A percentile compares a stretch with the other conserved stretches of the same genome.
phyloP scores from a whole-genome alignment of 1,140 invertebrate species.

The Lamellibrachia luymesi region DNA sequence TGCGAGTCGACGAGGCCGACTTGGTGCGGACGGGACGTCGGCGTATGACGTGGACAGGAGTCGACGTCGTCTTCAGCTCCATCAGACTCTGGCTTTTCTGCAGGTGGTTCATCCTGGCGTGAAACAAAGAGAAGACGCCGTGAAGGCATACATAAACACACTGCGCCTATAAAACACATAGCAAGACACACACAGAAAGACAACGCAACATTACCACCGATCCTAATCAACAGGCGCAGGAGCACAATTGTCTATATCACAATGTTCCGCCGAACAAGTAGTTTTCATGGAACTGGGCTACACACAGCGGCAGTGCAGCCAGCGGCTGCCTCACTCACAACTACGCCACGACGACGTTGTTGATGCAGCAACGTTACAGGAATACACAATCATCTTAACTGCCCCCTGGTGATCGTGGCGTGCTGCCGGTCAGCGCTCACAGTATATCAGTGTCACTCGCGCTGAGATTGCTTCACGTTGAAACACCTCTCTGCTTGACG shows the following conservation, averaged over 20 bases:
- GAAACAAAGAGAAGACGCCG: neutral
- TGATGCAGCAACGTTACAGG: neutral
- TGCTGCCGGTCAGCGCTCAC: neutral
- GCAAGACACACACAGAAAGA: neutral
- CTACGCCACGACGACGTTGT: neutral
- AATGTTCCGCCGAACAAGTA: neutral
- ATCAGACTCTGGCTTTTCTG: neutral
- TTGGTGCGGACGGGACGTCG: neutral
- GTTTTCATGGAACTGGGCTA: neutral
- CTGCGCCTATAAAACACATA: too few relatives aligned
- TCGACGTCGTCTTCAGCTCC: neutral
- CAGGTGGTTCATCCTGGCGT: neutral
- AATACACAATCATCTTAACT: slow-evolving; percentile 1
- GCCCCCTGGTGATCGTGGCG: neutral
- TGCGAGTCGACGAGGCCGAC: neutral
- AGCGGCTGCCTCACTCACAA: neutral
- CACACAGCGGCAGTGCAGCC: neutral
- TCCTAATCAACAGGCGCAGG: neutral
- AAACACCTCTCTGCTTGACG: neutral
- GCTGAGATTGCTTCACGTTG: neutral
- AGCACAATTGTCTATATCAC: neutral
- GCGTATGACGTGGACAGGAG: neutral
- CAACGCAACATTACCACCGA: neutral
- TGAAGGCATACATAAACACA: neutral
- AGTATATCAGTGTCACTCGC: neutral